A percentile compares a stretch with the other conserved stretches of the same genome.
phyloP scores from a whole-genome alignment of 2,113 vertebrate species.

The Prolemur simus region DNA sequence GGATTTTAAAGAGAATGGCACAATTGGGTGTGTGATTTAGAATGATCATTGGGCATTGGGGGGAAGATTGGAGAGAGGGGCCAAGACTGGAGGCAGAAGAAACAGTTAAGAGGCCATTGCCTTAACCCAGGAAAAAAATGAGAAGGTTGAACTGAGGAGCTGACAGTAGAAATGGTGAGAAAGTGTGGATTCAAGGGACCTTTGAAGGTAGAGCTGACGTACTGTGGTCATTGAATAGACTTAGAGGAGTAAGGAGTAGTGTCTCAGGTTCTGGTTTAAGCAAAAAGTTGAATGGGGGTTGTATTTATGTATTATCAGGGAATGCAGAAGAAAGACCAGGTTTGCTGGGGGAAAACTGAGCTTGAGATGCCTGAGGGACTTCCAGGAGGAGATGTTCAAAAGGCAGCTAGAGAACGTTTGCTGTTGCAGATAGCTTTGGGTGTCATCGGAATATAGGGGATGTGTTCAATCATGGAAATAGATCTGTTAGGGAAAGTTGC shows the following conservation, averaged over 20 bases:
- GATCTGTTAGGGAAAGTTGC: neutral
- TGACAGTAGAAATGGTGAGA: neutral
- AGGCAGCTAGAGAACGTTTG: neutral
- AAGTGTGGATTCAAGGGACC: neutral
- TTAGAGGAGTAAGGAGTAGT: neutral
- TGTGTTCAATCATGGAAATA: neutral
- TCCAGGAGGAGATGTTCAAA: neutral
- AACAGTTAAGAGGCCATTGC: neutral
- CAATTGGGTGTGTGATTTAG: neutral
- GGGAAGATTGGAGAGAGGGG: neutral
- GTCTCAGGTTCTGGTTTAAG: neutral
- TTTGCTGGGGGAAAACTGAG: neutral
- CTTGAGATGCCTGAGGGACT: neutral
- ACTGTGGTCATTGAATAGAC: neutral
- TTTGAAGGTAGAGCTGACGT: neutral
- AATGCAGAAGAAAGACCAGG: neutral
- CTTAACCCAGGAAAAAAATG: neutral
- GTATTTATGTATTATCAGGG: neutral
- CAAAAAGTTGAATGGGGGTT: neutral
- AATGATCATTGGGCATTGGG: neutral
- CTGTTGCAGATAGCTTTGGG: neutral
- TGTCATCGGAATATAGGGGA: neutral
- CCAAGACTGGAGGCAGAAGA: neutral
- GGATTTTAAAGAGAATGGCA: neutral
- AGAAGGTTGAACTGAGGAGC: neutral